These are phyloP conservation scores for Trididemnum miniatum DNA, from an alignment of 23 tunicate genomes.

Conservation along the genomic window DNA sequence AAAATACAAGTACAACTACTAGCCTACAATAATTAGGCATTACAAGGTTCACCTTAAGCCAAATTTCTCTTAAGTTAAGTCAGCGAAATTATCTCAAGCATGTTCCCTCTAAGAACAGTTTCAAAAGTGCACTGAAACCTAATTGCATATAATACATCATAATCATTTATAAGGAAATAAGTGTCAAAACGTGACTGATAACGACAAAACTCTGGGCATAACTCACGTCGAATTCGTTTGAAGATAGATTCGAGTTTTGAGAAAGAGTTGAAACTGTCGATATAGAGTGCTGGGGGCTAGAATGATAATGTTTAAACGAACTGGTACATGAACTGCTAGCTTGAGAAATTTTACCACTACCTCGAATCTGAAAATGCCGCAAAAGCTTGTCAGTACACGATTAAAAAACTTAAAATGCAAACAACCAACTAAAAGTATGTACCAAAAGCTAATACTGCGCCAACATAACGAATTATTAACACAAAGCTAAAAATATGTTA, in stretches of 20 bases:
- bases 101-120: too few species aligned
- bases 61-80: too few species aligned
- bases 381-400: too few species aligned
- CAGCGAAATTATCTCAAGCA: too few species aligned
- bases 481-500: too few species aligned
- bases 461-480: too few species aligned
- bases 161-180: neutral
- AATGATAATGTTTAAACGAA: constrained; percentile 32
- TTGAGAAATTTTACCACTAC: constrained; percentile 34
- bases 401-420: too few species aligned
- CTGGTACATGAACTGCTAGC: constrained; percentile 36
- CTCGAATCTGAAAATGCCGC: constrained; percentile 24
- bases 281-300: constrained; percentile 33
- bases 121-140: neutral
- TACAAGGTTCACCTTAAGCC: too few species aligned
- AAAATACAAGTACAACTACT: too few species aligned
- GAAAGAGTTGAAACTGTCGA: constrained; percentile 84
- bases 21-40: too few species aligned
- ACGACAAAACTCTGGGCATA: neutral
- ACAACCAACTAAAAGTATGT: too few species aligned
- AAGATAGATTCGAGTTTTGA: constrained; percentile 37
- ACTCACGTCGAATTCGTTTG: constrained; percentile 28
- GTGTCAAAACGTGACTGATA: neutral
- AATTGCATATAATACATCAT: neutral
- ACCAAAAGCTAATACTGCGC: too few species aligned